phyloP scores from a whole-genome alignment of 1,140 invertebrate genomes.

The Euura saliciscinereae region DNA sequence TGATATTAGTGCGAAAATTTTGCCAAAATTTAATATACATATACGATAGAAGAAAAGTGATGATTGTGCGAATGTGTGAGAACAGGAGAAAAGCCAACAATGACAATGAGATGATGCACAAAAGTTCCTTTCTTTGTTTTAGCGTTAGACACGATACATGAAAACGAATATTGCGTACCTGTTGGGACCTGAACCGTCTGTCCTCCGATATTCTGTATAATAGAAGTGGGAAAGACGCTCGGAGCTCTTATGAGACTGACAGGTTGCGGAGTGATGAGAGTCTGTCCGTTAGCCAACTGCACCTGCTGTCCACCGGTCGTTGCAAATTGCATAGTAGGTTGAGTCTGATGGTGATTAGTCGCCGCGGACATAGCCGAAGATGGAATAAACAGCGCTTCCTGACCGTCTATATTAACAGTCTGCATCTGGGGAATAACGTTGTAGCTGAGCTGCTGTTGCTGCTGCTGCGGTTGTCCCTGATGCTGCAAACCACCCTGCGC shows the following conservation, averaged over 20 bases:
- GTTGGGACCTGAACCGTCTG: conserved; percentile 60
- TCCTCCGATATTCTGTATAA: conserved; percentile 56
- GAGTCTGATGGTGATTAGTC: conserved; percentile 47
- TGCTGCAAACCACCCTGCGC: conserved; percentile 41
- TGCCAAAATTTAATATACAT: no score
- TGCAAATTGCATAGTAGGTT: conserved; percentile 54
- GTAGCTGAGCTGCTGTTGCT: conserved; percentile 65
- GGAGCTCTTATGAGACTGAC: conserved; percentile 61
- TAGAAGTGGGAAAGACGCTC: conserved; percentile 54
- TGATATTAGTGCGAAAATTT: no score
- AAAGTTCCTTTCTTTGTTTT: no score
- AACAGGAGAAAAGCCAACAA: no score
- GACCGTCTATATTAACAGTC: conserved; percentile 89
- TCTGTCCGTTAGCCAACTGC: conserved; percentile 59
- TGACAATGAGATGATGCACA: no score
- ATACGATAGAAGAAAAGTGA: no score
- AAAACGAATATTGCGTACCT: conserved; percentile 33
- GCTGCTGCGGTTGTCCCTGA: conserved; percentile 49
- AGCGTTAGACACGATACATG: no score
- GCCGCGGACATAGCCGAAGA: conserved; percentile 57
- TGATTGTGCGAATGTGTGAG: no score
- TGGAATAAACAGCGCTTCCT: conserved; percentile 90
- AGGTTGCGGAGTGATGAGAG: conserved; percentile 55
- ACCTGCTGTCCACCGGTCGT: conserved; percentile 58
- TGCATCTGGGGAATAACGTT: conserved; percentile 77